A percentile compares a stretch with the other conserved stretches of the same genome.
Conservation (phyloP, 2,113 vertebrate species). For the Neotoma lepida region DNA sequence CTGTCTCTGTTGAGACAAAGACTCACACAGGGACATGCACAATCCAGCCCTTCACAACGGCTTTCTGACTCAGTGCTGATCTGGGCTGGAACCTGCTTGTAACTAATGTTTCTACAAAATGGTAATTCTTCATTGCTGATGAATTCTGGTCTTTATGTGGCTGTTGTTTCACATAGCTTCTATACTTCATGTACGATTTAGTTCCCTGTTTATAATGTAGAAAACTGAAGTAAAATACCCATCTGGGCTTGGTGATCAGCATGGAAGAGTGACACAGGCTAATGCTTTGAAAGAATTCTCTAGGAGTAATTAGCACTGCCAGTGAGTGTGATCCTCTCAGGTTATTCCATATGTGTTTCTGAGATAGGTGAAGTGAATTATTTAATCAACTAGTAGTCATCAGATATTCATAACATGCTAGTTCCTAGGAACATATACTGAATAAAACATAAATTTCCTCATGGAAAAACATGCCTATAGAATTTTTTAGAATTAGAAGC, state of each 20-base stretch:
- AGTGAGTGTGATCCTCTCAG: constrained; percentile 52
- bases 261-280: neutral
- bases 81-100: constrained; percentile 50
- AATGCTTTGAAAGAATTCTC: constrained; percentile 41
- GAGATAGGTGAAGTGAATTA: constrained; percentile 51
- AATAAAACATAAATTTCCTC: constrained; percentile 51
- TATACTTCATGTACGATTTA: constrained; percentile 7
- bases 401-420: constrained; percentile 56
- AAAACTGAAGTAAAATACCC: constrained; percentile 40
- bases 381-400: constrained; percentile 13
- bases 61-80: constrained; percentile 62
- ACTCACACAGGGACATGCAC: constrained; percentile 63
- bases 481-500: constrained; percentile 51
- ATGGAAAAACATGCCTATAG: constrained; percentile 56
- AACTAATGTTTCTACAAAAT: constrained; percentile 56
- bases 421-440: constrained; percentile 45
- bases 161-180: constrained; percentile 21
- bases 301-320: constrained; percentile 7
- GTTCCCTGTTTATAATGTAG: constrained; percentile 30
- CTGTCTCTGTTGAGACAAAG: constrained; percentile 75
- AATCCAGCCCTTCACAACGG: constrained; percentile 71
- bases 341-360: constrained; percentile 51
- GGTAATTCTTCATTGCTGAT: constrained; percentile 37
- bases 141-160: constrained; percentile 52
- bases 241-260: neutral